A percentile compares a stretch with the other conserved stretches of the same genome.
Evolutionary conservation across 2,888 invertebrate species (phyloP).

Genomic region (Ariolimax columbianus): DNA sequence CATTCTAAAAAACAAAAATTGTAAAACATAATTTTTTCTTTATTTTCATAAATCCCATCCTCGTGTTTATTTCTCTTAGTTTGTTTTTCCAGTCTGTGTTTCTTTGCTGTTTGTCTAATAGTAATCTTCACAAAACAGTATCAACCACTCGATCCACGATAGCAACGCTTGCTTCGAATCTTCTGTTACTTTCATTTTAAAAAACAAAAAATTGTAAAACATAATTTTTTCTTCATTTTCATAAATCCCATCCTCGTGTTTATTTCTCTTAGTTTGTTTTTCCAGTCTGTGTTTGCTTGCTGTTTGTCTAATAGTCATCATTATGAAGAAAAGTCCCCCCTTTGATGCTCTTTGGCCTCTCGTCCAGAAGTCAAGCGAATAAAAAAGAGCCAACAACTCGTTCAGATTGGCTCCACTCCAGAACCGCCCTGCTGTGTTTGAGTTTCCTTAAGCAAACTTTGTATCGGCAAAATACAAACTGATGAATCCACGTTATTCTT

Average conservation of each 20-base stretch:
- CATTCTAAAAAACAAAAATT: too few species aligned
- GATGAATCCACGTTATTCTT: background rate
- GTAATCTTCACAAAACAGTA: too few species aligned
- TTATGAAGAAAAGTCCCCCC: constrained; percentile 12
- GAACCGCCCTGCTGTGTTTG: background rate
- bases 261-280: background rate
- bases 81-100: too few species aligned
- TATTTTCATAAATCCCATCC: too few species aligned
- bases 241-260: background rate
- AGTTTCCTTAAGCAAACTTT: background rate
- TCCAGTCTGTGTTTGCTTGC: background rate
- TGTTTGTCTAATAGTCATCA: constrained; percentile 9
- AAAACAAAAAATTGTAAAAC: background rate
- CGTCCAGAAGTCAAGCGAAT: constrained; percentile 18
- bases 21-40: too few species aligned
- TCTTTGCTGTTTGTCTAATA: too few species aligned
- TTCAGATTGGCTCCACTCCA: background rate
- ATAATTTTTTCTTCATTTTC: background rate
- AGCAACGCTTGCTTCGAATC: too few species aligned
- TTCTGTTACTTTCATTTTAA: background rate
- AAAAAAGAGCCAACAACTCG: constrained; percentile 20
- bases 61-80: too few species aligned
- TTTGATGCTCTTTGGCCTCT: constrained; percentile 18
- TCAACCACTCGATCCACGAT: too few species aligned
- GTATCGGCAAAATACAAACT: background rate